Percentiles rank a stretch among this genome's conserved stretches.
Evolutionary conservation across 2,797 vertebrate genomes (phyloP).

Genomic region (Acrossocheilus fasciatus): DNA sequence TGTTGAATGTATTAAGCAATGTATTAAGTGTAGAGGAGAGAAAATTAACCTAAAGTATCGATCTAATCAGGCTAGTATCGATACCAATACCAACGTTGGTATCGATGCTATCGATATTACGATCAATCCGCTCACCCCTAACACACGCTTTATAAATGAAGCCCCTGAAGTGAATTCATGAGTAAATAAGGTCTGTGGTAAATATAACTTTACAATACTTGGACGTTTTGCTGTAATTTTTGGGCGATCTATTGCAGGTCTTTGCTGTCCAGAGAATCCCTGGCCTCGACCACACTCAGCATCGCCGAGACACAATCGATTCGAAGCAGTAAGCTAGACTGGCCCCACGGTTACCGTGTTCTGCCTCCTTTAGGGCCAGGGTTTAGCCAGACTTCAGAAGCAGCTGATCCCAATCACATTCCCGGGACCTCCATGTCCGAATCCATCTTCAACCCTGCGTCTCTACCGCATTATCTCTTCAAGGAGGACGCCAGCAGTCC

Average conservation of each 20-base stretch:
- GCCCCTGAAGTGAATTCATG: too few relatives aligned
- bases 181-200: not conserved
- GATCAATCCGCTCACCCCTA: too few relatives aligned
- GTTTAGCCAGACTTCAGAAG: constrained; percentile 78
- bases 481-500: constrained; percentile 82
- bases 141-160: too few relatives aligned
- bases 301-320: constrained; percentile 88
- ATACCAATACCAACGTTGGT: too few relatives aligned
- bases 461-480: constrained; percentile 87
- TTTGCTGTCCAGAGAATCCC: constrained; percentile 85
- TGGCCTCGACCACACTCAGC: constrained; percentile 87
- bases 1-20: too few relatives aligned
- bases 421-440: constrained; percentile 80
- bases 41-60: too few relatives aligned
- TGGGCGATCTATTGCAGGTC: constrained; percentile 82
- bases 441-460: constrained; percentile 77
- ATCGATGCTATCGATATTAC: too few relatives aligned
- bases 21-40: too few relatives aligned
- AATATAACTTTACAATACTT: not conserved
- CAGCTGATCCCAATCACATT: constrained; percentile 76
- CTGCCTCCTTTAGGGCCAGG: constrained; percentile 80
- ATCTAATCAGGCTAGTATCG: too few relatives aligned
- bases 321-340: constrained; percentile 87
- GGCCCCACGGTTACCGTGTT: constrained; percentile 84
- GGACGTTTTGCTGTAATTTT: not conserved